A percentile compares a stretch with the other conserved stretches of the same genome.
Conservation (phyloP, 2,113 vertebrate species). For the Ascaphus truei region DNA sequence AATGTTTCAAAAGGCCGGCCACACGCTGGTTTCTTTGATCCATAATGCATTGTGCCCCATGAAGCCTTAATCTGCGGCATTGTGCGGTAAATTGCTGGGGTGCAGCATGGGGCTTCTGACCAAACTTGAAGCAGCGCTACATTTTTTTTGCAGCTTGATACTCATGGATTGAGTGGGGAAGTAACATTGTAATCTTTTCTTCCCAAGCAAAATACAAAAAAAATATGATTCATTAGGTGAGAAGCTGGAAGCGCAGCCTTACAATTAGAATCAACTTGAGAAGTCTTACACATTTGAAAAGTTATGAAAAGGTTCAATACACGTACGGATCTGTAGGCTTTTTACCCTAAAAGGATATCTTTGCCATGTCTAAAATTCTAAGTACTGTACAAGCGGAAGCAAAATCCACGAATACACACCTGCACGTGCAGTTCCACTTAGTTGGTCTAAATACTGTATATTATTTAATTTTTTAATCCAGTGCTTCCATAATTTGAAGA, state of each 20-base stretch:
- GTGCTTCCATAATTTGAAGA: too few species aligned
- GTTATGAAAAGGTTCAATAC: neutral
- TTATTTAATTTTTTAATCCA: too few species aligned
- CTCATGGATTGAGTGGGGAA: neutral
- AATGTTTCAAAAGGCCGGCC: constrained; percentile 31
- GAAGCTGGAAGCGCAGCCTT: neutral
- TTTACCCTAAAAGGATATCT: too few species aligned
- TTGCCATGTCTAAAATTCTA: too few species aligned
- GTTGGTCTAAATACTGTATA: too few species aligned
- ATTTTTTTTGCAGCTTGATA: constrained; percentile 21
- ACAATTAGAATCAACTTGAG: neutral
- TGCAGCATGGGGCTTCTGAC: constrained; percentile 20
- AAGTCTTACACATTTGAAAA: neutral
- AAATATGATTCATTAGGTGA: neutral
- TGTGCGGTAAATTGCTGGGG: constrained; percentile 30
- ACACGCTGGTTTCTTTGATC: constrained; percentile 34
- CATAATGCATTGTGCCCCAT: constrained; percentile 31
- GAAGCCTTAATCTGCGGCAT: constrained; percentile 33
- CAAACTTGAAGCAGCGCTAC: constrained; percentile 14
- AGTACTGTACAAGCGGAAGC: too few species aligned
- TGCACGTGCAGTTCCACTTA: too few species aligned
- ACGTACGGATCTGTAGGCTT: too few species aligned
- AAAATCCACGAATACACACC: too few species aligned
- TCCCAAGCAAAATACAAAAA: neutral
- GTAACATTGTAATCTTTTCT: constrained; percentile 14